Evolutionary conservation across 1,140 invertebrate genomes (phyloP).

Genomic region (Zaprionus ghesquierei): DNA sequence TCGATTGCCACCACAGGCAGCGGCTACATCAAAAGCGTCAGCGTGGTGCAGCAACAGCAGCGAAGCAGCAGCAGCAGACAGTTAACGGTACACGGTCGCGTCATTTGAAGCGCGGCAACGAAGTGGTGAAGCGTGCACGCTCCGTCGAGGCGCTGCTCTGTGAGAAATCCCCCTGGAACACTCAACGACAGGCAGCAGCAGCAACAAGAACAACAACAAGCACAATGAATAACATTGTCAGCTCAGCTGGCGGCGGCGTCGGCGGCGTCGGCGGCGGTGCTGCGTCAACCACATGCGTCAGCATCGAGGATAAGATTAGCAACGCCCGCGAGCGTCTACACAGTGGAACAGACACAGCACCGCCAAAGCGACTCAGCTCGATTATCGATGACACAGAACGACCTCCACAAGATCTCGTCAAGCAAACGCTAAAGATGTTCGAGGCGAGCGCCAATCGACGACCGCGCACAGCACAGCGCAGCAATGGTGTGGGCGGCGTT

Average conservation of each 20-base stretch:
- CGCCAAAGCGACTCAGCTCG: constrained; percentile 87
- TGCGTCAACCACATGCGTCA: constrained; percentile 58
- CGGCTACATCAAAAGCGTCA: constrained; percentile 43
- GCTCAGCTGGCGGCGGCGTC: neutral
- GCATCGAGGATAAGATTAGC: constrained; percentile 81
- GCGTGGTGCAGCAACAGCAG: constrained; percentile 22
- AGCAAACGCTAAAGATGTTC: constrained; percentile 92
- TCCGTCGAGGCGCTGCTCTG: constrained; percentile 91
- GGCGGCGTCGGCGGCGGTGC: neutral
- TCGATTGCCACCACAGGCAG: constrained; percentile 23
- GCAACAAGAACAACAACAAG: constrained; percentile 35
- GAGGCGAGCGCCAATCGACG: constrained; percentile 87
- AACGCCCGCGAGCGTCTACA: constrained; percentile 76
- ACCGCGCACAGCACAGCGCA: constrained; percentile 72
- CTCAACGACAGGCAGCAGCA: constrained; percentile 54
- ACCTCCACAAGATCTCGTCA: constrained; percentile 92
- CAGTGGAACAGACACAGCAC: constrained; percentile 69
- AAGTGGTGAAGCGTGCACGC: constrained; percentile 89
- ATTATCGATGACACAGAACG: constrained; percentile 91
- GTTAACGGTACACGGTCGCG: constrained; percentile 57
- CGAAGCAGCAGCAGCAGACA: constrained; percentile 14
- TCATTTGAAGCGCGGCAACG: constrained; percentile 80
- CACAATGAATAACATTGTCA: neutral
- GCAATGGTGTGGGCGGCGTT: constrained; percentile 86
- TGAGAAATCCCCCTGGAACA: constrained; percentile 83